These are phyloP conservation scores for Ophion ventricosus DNA, from an alignment of 2,888 invertebrate genomes.

Conservation along the genomic window DNA sequence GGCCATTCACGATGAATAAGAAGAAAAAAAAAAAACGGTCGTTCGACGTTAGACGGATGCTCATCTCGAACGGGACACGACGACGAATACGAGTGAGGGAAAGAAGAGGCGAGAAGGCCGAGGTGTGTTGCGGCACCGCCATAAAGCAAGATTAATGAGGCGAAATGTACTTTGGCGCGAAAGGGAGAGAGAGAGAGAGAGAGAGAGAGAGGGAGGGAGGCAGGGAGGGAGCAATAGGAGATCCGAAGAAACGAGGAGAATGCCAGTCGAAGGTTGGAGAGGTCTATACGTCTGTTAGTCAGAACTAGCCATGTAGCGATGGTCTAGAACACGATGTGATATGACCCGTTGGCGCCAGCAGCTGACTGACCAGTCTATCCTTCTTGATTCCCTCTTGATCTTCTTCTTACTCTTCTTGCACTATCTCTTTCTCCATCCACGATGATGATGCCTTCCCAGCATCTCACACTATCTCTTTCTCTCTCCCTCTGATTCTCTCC, in stretches of 20 bases:
- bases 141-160: conserved; percentile 79
- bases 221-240: too few relatives aligned
- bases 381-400: conserved; percentile 38
- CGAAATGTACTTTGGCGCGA: conserved; percentile 72
- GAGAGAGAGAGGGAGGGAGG: conserved; percentile 28
- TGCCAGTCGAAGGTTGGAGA: conserved; percentile 55
- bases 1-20: neutral
- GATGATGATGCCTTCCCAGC: conserved; percentile 38
- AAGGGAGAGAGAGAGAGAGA: conserved; percentile 38
- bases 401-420: conserved; percentile 25
- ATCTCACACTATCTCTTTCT: conserved; percentile 4
- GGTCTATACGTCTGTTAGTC: conserved; percentile 41
- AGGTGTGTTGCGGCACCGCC: conserved; percentile 73
- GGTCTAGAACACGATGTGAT: conserved; percentile 57
- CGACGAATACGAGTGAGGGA: conserved; percentile 33
- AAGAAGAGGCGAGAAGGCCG: conserved; percentile 68
- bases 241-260: conserved; percentile 53
- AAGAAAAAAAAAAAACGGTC: conserved; percentile 7
- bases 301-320: conserved; percentile 36
- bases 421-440: conserved; percentile 35
- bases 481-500: neutral
- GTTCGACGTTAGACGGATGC: conserved; percentile 15
- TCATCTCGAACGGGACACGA: neutral
- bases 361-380: conserved; percentile 72
- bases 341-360: conserved; percentile 76